Evolutionary conservation across 2,797 vertebrate genomes (phyloP), one percentile per base, ranked within the genome.

Genomic region (Gallinago solitaria): DNA sequence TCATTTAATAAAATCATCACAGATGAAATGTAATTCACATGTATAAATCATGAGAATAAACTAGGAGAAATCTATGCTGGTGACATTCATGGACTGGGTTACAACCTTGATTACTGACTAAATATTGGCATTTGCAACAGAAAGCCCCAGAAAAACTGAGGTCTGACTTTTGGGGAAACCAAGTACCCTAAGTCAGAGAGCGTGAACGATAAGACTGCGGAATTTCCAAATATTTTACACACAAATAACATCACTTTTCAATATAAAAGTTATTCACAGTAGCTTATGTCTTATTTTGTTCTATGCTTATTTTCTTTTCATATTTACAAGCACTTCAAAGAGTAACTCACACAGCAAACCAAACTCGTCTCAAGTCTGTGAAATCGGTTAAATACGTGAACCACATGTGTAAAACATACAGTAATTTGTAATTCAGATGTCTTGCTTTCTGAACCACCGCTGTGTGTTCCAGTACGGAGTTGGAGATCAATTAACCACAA

Each of bases 191-290:
- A 59, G 14, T 47, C 3, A 6, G 48, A 48, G 23, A 67, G 4
- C 1, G 1, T 8, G 33, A 71, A 35, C 1, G 7, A 6, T 11
- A 37, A 51, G 17, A 60, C 3, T 1, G 0, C 3, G 21, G 20
- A 70, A 68, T 27, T 91, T 53, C 68, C 39, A 74, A 41, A 6
- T 33, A 57, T 45, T 80, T 78, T 13, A 68, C 47, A 54, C 5
- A 3, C 14, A 60, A 90, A 16, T 51, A 54, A 75, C 61, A 32
- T 32, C 15, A 74, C 9, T 47, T 37, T 61, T 32, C 19, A 32
- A 41, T 16, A 65, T 16, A 51, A 85, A 87, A 33, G 20, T 14
- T 32, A 5, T 20, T 45, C 67, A 27, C 4, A 51, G 11, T 5
- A 78, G 21, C 23, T 68, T 47, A 23, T 25, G 83, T 65, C 53